A percentile compares a stretch with the other conserved stretches of the same genome.
Conservation (phyloP, 2,888 invertebrate genomes). For the Actias luna region DNA sequence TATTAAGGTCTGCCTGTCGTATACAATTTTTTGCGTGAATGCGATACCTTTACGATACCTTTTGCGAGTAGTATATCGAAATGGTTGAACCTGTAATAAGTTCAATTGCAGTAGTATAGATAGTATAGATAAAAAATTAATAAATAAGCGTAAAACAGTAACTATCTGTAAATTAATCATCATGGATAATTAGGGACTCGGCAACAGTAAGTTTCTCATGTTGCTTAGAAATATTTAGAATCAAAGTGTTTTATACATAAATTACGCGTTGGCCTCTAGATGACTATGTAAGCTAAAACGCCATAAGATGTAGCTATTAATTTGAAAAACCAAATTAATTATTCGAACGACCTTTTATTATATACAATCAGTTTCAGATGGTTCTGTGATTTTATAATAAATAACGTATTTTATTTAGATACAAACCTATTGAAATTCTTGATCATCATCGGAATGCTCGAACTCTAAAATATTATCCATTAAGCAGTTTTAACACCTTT, state of each 20-base stretch:
- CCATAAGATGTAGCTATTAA: background rate
- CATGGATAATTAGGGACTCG: no score
- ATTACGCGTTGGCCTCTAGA: background rate
- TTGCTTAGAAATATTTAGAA: background rate
- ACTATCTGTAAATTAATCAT: no score
- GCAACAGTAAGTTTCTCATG: background rate
- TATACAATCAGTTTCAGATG: background rate
- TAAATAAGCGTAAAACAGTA: no score
- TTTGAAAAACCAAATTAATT: slow-evolving; percentile 7
- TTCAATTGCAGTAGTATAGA: no score
- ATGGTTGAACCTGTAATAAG: no score
- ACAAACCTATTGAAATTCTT: background rate
- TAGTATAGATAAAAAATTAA: no score
- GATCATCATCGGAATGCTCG: background rate
- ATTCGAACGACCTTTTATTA: slow-evolving; percentile 2
- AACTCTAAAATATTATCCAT: slow-evolving; percentile 2
- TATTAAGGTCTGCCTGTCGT: no score
- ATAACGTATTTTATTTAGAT: background rate
- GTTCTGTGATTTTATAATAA: background rate
- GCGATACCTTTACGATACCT: no score
- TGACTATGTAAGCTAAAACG: background rate
- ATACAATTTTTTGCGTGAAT: no score
- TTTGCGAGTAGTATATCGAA: no score
- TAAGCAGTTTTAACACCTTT: slow-evolving; percentile 14
- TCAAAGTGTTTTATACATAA: background rate